These are phyloP conservation scores for Carettochelys insculpta DNA, from an alignment of 2,113 vertebrate genomes.

Conservation along the genomic window DNA sequence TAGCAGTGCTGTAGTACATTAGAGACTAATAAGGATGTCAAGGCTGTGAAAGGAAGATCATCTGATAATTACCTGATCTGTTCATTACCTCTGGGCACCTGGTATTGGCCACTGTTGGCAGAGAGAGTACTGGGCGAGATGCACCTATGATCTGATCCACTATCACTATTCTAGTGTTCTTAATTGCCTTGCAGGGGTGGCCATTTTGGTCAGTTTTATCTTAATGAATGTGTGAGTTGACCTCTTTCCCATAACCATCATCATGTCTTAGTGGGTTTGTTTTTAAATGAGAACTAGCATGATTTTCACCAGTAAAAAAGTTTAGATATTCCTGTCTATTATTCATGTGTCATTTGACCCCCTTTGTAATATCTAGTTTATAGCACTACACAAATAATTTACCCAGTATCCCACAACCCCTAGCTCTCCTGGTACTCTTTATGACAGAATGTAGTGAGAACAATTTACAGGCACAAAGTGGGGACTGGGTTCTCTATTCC, in stretches of 20 bases:
- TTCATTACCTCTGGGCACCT: too few species aligned
- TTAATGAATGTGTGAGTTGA: constrained; percentile 43
- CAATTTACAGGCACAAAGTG: background rate
- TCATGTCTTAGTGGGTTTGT: constrained; percentile 33
- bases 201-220: constrained; percentile 51
- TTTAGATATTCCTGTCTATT: background rate
- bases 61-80: too few species aligned
- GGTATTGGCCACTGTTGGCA: too few species aligned
- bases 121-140: too few species aligned
- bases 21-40: too few species aligned
- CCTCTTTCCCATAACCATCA: constrained; percentile 22
- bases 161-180: background rate
- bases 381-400: too few species aligned
- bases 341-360: too few species aligned
- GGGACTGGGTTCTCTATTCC: too few species aligned
- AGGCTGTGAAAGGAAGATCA: too few species aligned
- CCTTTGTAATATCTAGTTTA: too few species aligned
- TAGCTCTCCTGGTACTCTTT: background rate
- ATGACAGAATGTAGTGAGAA: constrained; percentile 5
- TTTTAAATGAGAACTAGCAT: background rate
- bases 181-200: constrained; percentile 25
- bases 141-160: too few species aligned
- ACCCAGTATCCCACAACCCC: background rate
- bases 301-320: background rate
- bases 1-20: too few species aligned